Evolutionary conservation across 2,888 invertebrate species (phyloP), one percentile per base, ranked within the genome.

Genomic region (Mesoligia furuncula): DNA sequence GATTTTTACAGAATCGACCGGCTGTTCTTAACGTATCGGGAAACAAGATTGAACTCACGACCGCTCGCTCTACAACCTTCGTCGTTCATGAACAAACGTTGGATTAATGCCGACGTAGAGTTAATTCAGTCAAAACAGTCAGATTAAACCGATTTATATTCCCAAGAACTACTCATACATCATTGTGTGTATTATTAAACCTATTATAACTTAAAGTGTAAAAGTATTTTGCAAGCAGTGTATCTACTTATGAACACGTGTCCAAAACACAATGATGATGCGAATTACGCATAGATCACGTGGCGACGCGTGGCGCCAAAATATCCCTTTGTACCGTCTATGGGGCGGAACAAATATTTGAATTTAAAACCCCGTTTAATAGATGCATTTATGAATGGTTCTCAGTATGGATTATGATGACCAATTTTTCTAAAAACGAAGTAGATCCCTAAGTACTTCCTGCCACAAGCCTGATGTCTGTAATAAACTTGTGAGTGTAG

Each of bases 321-420:
- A 92, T 91, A 91, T 90, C 87, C 87, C 89, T 91, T 90, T 92
- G 86, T 85, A 79, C 80, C 81, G 82, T 87, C 85, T 92, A 91
- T 92, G 90, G 93, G 92, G 92, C 91, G 92, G 90, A 92, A 93
- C 94, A 93, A 95, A 95, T 95, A 95, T 95, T 95, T 95, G 93
- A 90, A 92, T 93, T 89, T 88, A 88, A 91, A 93, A 93, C 92
- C 90, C 91, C 89, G 92, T 93, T 93, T 89, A 87, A 89, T 89
- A 88, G 83, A 89, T 89, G 91, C 89, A 86, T 91, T 86, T 88
- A 83, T 85, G 48, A 59, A 64, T 70, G 39, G 66, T 20, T 62
- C 71, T 57, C 11, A 79, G 45, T 74, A 11, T 54, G n/a, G 54
- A 59, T 70, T 72, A 57, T 13, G 17, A 73, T 42, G 9, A 42